Evolutionary conservation across 2,888 invertebrate species (phyloP).

Genomic region (Lasioglossum marginatum): DNA sequence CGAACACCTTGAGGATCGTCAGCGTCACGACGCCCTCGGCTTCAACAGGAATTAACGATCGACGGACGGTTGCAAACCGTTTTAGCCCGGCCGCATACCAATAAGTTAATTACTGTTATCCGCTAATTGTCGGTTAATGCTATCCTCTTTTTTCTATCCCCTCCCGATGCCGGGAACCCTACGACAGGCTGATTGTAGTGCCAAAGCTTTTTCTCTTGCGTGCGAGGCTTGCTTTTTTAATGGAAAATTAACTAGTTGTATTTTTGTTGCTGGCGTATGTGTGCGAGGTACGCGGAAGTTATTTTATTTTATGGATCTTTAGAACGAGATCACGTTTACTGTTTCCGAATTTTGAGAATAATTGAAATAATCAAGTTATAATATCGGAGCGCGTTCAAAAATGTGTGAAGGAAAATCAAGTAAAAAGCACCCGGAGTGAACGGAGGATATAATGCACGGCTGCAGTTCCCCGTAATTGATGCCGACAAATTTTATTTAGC

Average conservation of each 20-base stretch:
- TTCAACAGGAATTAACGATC: slow-evolving; percentile 10
- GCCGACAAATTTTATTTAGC: neutral
- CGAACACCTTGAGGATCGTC: slow-evolving; percentile 17
- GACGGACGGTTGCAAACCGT: neutral
- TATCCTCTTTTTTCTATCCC: neutral
- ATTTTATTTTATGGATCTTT: too few relatives aligned
- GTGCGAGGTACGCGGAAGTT: too few relatives aligned
- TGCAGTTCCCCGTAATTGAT: neutral
- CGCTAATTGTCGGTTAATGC: slow-evolving; percentile 1
- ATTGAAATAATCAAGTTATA: too few relatives aligned
- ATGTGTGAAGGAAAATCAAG: too few relatives aligned
- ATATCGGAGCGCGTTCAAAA: too few relatives aligned
- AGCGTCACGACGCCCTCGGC: neutral
- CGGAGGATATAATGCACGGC: neutral
- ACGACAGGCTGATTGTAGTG: neutral
- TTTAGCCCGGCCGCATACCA: neutral
- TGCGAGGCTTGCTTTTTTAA: neutral
- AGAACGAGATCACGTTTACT: too few relatives aligned
- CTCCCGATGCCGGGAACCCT: neutral
- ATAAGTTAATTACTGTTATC: slow-evolving; percentile 5
- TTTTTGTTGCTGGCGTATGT: neutral
- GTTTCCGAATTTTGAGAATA: too few relatives aligned
- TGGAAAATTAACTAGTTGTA: neutral
- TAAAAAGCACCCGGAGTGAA: too few relatives aligned
- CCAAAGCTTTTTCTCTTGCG: neutral